These are phyloP conservation scores for Saxidomus purpurata DNA, from an alignment of 1,140 invertebrate species.

Conservation along the genomic window DNA sequence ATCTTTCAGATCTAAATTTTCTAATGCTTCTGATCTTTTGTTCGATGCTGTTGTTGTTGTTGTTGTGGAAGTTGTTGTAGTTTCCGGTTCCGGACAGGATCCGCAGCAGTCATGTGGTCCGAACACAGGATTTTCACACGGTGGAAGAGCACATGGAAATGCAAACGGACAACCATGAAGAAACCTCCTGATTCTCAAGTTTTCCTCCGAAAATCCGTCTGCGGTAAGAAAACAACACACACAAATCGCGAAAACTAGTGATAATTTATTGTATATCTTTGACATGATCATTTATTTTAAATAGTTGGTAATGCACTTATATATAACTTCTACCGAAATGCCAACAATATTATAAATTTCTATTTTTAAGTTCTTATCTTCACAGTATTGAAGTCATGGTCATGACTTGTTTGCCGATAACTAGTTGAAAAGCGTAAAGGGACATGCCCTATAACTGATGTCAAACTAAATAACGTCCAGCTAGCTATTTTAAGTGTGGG, in stretches of 20 bases:
- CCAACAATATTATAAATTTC: too few relatives aligned
- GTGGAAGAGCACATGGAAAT: conserved; percentile 35
- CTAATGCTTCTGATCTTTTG: background rate
- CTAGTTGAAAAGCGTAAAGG: too few relatives aligned
- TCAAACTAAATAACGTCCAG: too few relatives aligned
- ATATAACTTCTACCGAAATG: too few relatives aligned
- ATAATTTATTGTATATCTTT: background rate
- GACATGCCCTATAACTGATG: too few relatives aligned
- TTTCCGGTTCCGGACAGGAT: conserved; percentile 24
- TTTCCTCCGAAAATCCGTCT: background rate
- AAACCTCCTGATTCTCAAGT: conserved; percentile 7
- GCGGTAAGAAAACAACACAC: background rate
- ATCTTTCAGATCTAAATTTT: background rate
- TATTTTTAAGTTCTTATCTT: too few relatives aligned
- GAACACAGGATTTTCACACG: conserved; percentile 44
- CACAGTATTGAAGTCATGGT: too few relatives aligned
- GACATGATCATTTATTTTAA: too few relatives aligned
- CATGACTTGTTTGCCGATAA: too few relatives aligned
- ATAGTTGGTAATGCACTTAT: too few relatives aligned
- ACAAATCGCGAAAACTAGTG: conserved; percentile 12
- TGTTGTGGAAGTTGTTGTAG: too few relatives aligned
- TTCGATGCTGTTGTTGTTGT: background rate
- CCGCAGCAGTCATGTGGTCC: conserved; percentile 53
- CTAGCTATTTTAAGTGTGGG: too few relatives aligned
- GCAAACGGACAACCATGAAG: conserved; percentile 45